Evolutionary conservation across 2,797 vertebrate species (phyloP).

Genomic region (Geotrypetes seraphini): DNA sequence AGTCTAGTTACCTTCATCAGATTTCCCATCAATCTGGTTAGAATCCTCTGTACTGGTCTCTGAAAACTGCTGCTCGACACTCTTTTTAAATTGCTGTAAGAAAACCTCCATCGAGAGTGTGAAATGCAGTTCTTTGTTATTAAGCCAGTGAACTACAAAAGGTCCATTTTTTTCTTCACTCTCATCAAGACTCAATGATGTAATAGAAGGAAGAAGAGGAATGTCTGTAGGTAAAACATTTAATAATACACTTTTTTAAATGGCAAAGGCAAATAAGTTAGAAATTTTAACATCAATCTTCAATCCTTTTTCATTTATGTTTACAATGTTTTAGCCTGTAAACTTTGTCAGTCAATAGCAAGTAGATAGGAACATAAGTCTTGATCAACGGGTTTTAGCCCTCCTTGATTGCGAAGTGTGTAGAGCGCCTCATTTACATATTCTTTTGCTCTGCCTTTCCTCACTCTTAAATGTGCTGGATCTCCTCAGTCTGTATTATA

Average conservation of each 20-base stretch:
- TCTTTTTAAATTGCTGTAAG: constrained; percentile 78
- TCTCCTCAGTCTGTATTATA: too few species aligned
- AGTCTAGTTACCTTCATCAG: constrained; percentile 56
- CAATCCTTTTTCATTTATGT: too few species aligned
- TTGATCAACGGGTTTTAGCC: too few species aligned
- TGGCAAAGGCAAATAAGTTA: background rate
- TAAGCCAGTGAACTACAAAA: constrained; percentile 95
- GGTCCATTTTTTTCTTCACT: constrained; percentile 83
- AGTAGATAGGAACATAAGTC: too few species aligned
- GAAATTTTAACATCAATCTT: too few species aligned
- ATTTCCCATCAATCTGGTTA: constrained; percentile 51
- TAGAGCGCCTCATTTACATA: too few species aligned
- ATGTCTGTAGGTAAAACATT: constrained; percentile 64
- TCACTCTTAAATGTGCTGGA: too few species aligned
- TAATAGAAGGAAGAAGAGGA: constrained; percentile 92
- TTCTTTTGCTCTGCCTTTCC: too few species aligned
- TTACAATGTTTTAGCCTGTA: too few species aligned
- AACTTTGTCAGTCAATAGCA: too few species aligned
- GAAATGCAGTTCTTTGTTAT: constrained; percentile 95
- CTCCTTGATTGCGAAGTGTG: too few species aligned
- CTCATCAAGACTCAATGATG: constrained; percentile 71
- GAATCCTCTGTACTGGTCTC: constrained; percentile 53
- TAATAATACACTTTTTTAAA: too few species aligned
- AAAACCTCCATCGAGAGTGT: constrained; percentile 94
- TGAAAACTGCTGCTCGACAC: constrained; percentile 67